Base-by-base conservation (phyloP, 1,140 invertebrate genomes). In the Spodoptera frugiperda region DNA sequence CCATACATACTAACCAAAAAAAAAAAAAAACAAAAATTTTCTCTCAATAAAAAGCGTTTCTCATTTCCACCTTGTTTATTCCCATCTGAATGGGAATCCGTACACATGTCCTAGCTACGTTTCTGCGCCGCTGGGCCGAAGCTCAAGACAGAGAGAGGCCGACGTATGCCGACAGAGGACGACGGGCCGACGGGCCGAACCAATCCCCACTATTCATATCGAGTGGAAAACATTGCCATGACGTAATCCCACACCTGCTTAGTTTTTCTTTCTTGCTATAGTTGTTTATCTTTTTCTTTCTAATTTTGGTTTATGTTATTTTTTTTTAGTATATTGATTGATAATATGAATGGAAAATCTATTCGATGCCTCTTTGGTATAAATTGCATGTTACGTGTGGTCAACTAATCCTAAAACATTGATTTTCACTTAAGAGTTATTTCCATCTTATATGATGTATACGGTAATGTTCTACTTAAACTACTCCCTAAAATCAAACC, bases 51-150 rank as follows among this genome's bases (percentile, higher is more conserved):
- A 65, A 65, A 46, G 15, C 61, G 9, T 48, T 11, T 65, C 61
- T 65, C 61, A 65, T 65, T 65, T 65, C 61, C 61, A 65, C 61
- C 17, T 65, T 65, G 61, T 65, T 65, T 65, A 65, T 65, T 65
- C 61, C 61, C 61, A 65, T 65, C 61, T 65, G 61, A 65, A 65
- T 65, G 61, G 61, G 61, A 65, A 65, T 46, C 39, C 61, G 39
- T 65, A 48, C 61, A 65, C 61, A 65, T 65, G 61, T 65, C 61
- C 44, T 39, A 21, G 39, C 61, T 65, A 65, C 39, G 61, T 65
- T 65, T 65, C 61, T 39, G 61, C 61, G 15, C 61, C 39, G 39
- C 9, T 65, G 61, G 61, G 15, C 61, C 61, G 61, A 33, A 39
- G 21, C 59, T 10, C 61, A 48, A 65, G 61, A 65, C 61, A 65